phyloP scores from a whole-genome alignment of 2,888 invertebrate species.

The Drosophila falleni region DNA sequence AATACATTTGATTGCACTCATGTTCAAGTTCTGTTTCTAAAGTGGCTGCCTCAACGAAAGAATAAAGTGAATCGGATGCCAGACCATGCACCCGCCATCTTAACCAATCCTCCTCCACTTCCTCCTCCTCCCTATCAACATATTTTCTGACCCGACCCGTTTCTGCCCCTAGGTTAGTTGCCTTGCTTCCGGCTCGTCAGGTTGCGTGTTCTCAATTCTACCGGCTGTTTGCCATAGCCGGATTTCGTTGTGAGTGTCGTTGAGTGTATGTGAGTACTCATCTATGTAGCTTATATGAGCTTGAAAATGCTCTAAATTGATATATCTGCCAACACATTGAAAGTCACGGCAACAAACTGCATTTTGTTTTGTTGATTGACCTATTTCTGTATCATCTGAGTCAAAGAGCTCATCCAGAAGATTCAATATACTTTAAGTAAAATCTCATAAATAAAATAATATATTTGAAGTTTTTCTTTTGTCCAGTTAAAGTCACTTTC shows the following conservation, averaged over 20 bases:
- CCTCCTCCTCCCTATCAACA: neutral
- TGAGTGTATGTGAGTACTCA: conserved; percentile 8
- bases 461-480: neutral
- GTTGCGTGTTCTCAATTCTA: conserved; percentile 48
- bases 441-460: neutral
- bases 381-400: neutral
- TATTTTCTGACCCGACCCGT: conserved; percentile 37
- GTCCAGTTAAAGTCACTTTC: no score
- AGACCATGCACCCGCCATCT: conserved; percentile 14
- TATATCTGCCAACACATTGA: conserved; percentile 67
- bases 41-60: conserved; percentile 69
- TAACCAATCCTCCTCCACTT: neutral
- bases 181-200: conserved; percentile 48
- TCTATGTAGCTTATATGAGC: conserved; percentile 52
- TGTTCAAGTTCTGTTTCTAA: conserved; percentile 78
- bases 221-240: conserved; percentile 29
- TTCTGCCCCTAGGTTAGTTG: conserved; percentile 27
- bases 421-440: neutral
- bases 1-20: conserved; percentile 80
- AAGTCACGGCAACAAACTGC: conserved; percentile 31
- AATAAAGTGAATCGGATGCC: conserved; percentile 71
- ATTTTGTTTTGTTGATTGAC: conserved; percentile 21
- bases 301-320: conserved; percentile 75
- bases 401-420: neutral
- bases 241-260: conserved; percentile 4